Evolutionary conservation across 1,140 invertebrate genomes (phyloP).

Genomic region (Acromyrmex charruanus): DNA sequence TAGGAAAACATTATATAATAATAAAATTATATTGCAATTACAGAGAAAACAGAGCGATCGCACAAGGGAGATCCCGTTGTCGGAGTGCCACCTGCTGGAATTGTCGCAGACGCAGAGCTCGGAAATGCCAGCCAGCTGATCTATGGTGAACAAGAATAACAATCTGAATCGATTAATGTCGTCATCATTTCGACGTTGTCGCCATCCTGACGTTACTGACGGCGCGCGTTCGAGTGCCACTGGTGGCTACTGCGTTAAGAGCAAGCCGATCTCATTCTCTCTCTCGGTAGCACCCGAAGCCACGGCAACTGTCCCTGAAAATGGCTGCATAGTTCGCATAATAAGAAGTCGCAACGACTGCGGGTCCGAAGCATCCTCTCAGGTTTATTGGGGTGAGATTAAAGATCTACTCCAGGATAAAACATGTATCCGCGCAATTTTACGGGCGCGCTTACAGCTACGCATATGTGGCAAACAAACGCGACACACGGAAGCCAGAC

Average conservation of each 20-base stretch:
- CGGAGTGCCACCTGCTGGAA: slow-evolving; percentile 90
- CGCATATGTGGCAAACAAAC: slow-evolving; percentile 3
- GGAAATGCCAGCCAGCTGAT: slow-evolving; percentile 83
- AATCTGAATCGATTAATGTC: slow-evolving; percentile 77
- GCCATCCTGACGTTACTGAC: slow-evolving; percentile 33
- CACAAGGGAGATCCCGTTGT: slow-evolving; percentile 90
- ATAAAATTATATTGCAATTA: neutral
- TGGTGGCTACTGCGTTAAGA: slow-evolving; percentile 60
- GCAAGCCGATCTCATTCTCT: slow-evolving; percentile 28
- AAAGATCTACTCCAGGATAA: neutral
- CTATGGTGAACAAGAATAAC: slow-evolving; percentile 77
- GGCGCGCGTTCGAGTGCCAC: slow-evolving; percentile 51
- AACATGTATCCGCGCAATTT: neutral
- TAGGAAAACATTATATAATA: neutral
- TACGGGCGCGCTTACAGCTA: neutral
- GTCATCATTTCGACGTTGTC: slow-evolving; percentile 68
- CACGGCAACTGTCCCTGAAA: neutral
- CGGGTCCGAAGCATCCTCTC: slow-evolving; percentile 30
- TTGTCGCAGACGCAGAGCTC: slow-evolving; percentile 86
- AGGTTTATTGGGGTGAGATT: slow-evolving; percentile 28
- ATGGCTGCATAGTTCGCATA: slow-evolving; percentile 11
- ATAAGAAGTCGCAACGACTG: neutral
- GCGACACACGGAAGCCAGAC: neutral
- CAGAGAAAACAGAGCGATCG: slow-evolving; percentile 93
- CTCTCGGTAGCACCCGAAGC: slow-evolving; percentile 11